Evolutionary conservation across 2,888 invertebrate species (phyloP), one percentile per base, ranked within the genome.

Genomic region (Nysson spinosus): DNA sequence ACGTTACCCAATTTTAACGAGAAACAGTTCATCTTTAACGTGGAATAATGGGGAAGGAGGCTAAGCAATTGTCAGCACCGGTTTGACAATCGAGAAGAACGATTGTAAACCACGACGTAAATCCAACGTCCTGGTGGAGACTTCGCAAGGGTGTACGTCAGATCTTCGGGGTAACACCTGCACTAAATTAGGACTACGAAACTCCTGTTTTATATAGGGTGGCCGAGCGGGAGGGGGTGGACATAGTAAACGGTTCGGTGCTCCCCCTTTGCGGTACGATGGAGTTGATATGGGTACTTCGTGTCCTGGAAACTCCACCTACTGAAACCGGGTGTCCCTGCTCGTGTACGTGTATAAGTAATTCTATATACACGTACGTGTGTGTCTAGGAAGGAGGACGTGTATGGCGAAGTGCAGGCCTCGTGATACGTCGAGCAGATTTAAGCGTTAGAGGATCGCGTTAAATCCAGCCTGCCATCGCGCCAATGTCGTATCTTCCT

Each of bases 151-250:
- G 22, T 22, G 28, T 61, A 42, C 63, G 66, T 77, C 67, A 69
- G 73, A 75, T 61, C 50, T 55, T 66, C 22, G 34, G 37, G 42
- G 74, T 70, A 77, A 75, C 78, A 77, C 70, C 72, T 79, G 80
- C 72, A 72, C 74, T 81, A 77, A 81, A 81, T 82, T 80, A 78
- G 73, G 71, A 68, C 72, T 71, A 73, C 62, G 69, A 70, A 79
- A 78, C 69, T 80, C 70, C 65, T 52, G 75, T 78, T 79, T 74
- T 58, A 54, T 68, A 65, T 47, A 14, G 14, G 34, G 14, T 6
- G 9, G 28, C 9, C n/a, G 30, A n/a, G n/a, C 4, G 30, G 6
- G 30, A 14, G 11, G 7, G 7, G 11, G 6, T 9, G 34, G 40
- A 6, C 28, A 52, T 50, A 40, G 60, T 58, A 52, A 72, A 62